Evolutionary conservation across 92 coral and sea anemone genomes (phyloP), one percentile per base, ranked within the genome.

Genomic region (Palythoa caribaeorum): DNA sequence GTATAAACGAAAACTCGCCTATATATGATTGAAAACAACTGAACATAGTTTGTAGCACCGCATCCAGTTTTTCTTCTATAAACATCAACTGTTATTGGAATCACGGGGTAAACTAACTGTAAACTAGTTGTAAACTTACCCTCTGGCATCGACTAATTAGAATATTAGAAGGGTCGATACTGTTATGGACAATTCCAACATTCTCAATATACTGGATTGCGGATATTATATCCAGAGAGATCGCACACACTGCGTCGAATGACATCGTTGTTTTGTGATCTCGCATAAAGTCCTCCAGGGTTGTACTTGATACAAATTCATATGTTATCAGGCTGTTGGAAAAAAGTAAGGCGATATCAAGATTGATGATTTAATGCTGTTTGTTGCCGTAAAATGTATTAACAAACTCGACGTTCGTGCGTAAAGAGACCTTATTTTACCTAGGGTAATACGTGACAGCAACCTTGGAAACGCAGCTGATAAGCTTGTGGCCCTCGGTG

Each of bases 291-390:
- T 80, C 83, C 52, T 89, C 92, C 62, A 89, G 63, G 20, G 91
- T 83, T 2, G 91, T 89, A 40, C 88, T 83, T 47, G 91, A 89
- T 21, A 89, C 77, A 47, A 89, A 89, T 40, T 83, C 91, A 66
- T 83, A 89, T 15, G 77, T 15, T 38, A 89, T 68, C 48, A 89
- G 60, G 6, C 92, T 89, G 37, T 69, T 8, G 47, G 21, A 62
- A 15, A 35, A 28, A 15, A 36, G 36, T 62, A 6, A 63, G 6
- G 3, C 1, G 28, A 63, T 7, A 20, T 17, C 35, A 63, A 63
- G 28, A 35, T 7, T 63, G 21, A 62, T 17, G 17, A 21, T 3
- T 17, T 62, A 62, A 1, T 59, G 5, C 2, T 62, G 48, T 44
- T 44, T 7, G 19, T 16, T 1, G 21, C 8, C 3, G 1, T 16